Evolutionary conservation across 92 coral and sea anemone genomes (phyloP), one percentile per base, ranked within the genome.

Genomic region (Phymanthus crucifer): DNA sequence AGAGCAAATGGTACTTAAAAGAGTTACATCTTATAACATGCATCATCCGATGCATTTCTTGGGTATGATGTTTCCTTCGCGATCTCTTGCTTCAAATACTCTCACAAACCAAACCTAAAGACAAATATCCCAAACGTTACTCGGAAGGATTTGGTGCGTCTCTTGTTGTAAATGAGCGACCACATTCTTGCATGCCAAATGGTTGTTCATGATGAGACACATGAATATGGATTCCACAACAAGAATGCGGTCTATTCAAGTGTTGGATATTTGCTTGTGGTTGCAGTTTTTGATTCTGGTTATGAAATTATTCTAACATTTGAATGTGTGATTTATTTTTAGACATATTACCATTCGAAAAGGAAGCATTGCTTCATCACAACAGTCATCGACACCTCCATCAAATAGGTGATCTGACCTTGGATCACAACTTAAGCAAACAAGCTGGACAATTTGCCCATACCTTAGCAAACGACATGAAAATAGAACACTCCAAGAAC

Each of bases 371-470:
- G n/a, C 64, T 67, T 31, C 90, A 93, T 67, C 93, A 88, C 80
- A 94, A 94, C 73, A 61, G 75, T 12, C 97, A 93, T 82, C 97
- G 98, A 16, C 58, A 52, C 17, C 40, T 90, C 40, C 98, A 94
- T 70, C 70, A 76, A 69, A 78, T 85, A 0, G 76, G 73, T 11
- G 84, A 45, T 3, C 66, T 94, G 58, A 67, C 43, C 32, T 88
- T 94, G 9, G 97, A 94, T 65, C 98, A 91, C 45, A 40, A 78
- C 48, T 65, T 92, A 13, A 89, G 93, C 84, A 70, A 75, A 17
- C 80, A 92, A 71, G 93, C 97, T 3, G 86, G 88, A 14, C 34
- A 72, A 2, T 86, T 73, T 32, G 93, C 93, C 3, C 34, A 72
- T 29, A n/a, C 47, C 52, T 71, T 89, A 1, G 92, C 89, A 11